Percentiles rank a stretch among this genome's conserved stretches.
Evolutionary conservation across 2,888 invertebrate species (phyloP).

Genomic region (Parelbella ahira): DNA sequence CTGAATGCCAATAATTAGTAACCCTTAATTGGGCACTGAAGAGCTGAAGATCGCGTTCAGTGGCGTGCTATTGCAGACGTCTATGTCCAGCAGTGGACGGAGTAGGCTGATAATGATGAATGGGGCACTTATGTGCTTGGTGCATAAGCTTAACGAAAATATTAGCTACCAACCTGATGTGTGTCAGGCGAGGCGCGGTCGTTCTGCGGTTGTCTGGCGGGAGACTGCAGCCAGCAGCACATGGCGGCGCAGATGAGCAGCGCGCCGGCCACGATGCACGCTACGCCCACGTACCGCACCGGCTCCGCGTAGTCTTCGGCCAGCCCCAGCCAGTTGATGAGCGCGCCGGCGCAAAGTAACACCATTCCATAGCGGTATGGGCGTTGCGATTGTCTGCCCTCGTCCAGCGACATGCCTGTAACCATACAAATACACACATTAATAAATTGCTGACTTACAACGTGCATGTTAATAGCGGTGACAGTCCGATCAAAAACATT

Average conservation of each 20-base stretch:
- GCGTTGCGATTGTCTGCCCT: constrained; percentile 84
- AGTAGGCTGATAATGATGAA: no score
- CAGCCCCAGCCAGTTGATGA: constrained; percentile 87
- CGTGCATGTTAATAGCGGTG: no score
- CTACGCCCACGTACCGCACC: constrained; percentile 86
- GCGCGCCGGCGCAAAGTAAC: constrained; percentile 84
- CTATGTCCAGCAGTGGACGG: no score
- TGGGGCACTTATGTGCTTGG: no score
- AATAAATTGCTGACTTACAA: no score
- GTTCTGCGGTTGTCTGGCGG: constrained; percentile 65
- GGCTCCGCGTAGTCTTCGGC: constrained; percentile 87
- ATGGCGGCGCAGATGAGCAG: constrained; percentile 86
- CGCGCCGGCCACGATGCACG: constrained; percentile 87
- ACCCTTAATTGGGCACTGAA: no score
- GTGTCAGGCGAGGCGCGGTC: constrained; percentile 70
- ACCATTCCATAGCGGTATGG: constrained; percentile 88
- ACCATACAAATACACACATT: constrained; percentile 32
- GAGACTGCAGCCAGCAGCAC: constrained; percentile 86
- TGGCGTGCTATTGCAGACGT: no score
- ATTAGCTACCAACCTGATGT: constrained; percentile 58
- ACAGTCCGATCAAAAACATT: no score
- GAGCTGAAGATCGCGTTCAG: no score
- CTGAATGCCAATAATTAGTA: no score
- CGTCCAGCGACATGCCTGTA: constrained; percentile 84
- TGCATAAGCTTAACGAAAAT: no score